Evolutionary conservation across 2,888 invertebrate species (phyloP).

Genomic region (Bellardia bayeri): DNA sequence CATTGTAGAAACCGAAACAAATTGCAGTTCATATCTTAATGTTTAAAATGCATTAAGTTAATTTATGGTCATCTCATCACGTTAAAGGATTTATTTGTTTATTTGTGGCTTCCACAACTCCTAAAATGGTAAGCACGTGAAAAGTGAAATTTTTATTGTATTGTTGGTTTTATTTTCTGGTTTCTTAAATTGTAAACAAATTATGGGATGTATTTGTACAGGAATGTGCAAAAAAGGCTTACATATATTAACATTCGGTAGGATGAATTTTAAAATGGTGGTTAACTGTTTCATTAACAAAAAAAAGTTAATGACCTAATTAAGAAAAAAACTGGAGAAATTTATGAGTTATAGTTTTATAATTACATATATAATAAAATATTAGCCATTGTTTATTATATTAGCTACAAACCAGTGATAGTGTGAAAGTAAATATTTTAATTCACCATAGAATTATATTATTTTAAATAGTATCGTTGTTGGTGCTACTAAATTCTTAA

Average conservation of each 20-base stretch:
- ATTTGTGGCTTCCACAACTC: constrained; percentile 42
- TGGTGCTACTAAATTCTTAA: no score
- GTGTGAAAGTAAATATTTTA: no score
- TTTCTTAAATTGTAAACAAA: not conserved
- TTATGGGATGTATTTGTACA: constrained; percentile 32
- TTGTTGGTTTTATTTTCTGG: constrained; percentile 20
- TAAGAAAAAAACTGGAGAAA: not conserved
- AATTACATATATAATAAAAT: not conserved
- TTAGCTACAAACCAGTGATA: no score
- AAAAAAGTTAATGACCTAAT: not conserved
- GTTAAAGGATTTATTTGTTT: constrained; percentile 67
- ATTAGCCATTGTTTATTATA: no score
- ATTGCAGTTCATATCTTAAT: constrained; percentile 27
- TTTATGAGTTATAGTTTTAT: not conserved
- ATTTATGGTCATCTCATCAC: constrained; percentile 60
- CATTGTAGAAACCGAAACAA: constrained; percentile 1
- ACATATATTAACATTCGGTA: not conserved
- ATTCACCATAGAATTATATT: no score
- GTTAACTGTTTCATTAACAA: not conserved
- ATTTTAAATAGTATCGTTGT: no score
- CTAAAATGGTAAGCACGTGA: constrained; percentile 48
- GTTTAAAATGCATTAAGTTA: constrained; percentile 53
- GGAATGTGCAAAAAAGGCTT: not conserved
- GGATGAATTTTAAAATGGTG: constrained; percentile 28
- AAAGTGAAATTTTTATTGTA: constrained; percentile 61